A percentile compares a stretch with the other conserved stretches of the same genome.
Conservation (phyloP, 2,888 invertebrate species). For the Coremacera marginata region DNA sequence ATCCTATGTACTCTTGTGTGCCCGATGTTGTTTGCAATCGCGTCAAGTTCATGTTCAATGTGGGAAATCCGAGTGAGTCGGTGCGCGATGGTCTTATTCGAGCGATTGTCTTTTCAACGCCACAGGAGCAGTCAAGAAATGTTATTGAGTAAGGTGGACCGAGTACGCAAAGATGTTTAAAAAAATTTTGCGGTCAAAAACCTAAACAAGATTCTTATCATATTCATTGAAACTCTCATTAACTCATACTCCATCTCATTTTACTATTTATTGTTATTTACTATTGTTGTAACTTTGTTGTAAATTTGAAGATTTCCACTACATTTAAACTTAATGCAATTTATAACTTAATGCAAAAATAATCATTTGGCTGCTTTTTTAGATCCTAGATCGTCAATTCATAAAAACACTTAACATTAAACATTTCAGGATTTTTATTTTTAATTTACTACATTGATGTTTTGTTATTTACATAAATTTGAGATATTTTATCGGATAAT, state of each 20-base stretch:
- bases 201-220: not conserved
- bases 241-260: too few relatives aligned
- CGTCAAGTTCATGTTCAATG: conserved; percentile 82
- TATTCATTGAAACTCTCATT: not conserved
- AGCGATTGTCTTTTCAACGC: conserved; percentile 77
- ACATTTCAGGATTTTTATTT: too few relatives aligned
- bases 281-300: not conserved
- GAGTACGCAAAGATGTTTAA: not conserved
- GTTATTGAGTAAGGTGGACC: conserved; percentile 53
- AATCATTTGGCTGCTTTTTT: too few relatives aligned
- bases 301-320: not conserved
- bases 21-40: conserved; percentile 77
- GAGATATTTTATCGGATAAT: not conserved
- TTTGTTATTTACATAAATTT: not conserved
- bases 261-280: not conserved
- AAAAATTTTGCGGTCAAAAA: not conserved
- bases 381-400: too few relatives aligned
- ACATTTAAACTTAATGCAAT: too few relatives aligned
- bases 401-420: too few relatives aligned
- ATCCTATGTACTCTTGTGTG: conserved; percentile 82
- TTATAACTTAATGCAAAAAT: too few relatives aligned
- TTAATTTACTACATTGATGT: not conserved
- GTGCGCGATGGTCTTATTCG: conserved; percentile 83
- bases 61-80: conserved; percentile 79
- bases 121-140: conserved; percentile 61